Percentiles rank a stretch among this genome's conserved stretches.
Evolutionary conservation across 2,797 vertebrate genomes (phyloP).

Genomic region (Gymnodraco acuticeps): DNA sequence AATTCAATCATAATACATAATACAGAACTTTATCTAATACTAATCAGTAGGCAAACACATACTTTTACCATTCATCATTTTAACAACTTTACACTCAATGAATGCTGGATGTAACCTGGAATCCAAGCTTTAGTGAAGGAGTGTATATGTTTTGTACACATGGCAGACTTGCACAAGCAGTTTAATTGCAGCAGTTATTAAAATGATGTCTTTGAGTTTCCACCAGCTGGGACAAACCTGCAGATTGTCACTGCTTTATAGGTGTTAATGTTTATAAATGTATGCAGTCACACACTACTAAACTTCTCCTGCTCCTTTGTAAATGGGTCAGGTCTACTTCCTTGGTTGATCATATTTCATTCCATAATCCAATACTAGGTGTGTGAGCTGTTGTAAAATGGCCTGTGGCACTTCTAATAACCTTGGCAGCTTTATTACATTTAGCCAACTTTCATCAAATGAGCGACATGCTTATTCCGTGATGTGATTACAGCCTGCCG

Average conservation of each 20-base stretch:
- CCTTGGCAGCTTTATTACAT: slow-evolving; percentile 78
- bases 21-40: background rate
- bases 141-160: background rate
- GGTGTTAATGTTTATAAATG: slow-evolving; percentile 72
- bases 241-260: slow-evolving; percentile 40
- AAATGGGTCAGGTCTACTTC: slow-evolving; percentile 65
- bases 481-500: slow-evolving; percentile 69
- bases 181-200: slow-evolving; percentile 2
- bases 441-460: slow-evolving; percentile 78
- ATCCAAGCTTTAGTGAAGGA: background rate
- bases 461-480: slow-evolving; percentile 68
- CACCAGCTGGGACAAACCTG: slow-evolving; percentile 27
- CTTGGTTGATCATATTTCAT: slow-evolving; percentile 73
- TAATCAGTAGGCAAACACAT: background rate
- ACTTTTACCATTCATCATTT: background rate
- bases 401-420: slow-evolving; percentile 79
- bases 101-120: background rate
- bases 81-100: background rate
- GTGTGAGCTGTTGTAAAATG: slow-evolving; percentile 72
- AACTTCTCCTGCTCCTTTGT: slow-evolving; percentile 62
- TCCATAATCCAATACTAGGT: slow-evolving; percentile 75
- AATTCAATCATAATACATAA: too few relatives aligned
- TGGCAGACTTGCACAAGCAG: slow-evolving; percentile 4
- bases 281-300: slow-evolving; percentile 70
- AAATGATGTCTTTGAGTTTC: slow-evolving; percentile 19